Conservation (phyloP, 2,888 invertebrate species). For the Dicroscelio sp. region DNA sequence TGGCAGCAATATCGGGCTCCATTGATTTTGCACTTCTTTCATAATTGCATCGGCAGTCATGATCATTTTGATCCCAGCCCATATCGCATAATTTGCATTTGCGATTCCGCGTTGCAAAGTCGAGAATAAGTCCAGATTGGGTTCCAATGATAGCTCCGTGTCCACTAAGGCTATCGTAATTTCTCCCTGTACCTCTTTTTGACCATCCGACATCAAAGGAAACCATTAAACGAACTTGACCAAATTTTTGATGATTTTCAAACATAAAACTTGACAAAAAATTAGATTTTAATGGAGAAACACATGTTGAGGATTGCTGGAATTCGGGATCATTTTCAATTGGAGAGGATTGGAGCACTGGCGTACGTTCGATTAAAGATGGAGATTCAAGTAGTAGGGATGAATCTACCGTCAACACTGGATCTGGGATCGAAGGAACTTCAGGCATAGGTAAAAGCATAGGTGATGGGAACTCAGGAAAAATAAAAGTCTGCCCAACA, state of each 20-base stretch:
- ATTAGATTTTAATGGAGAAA: neutral
- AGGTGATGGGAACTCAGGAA: neutral
- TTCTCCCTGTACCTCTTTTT: conserved; percentile 30
- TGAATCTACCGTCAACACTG: too few species aligned
- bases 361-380: neutral
- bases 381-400: neutral
- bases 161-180: conserved; percentile 41
- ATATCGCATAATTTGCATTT: conserved; percentile 36
- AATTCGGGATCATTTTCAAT: neutral
- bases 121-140: conserved; percentile 18
- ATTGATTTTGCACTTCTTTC: conserved; percentile 31
- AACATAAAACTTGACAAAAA: neutral
- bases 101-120: conserved; percentile 27
- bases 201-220: conserved; percentile 42
- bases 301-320: neutral
- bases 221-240: conserved; percentile 34
- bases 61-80: neutral
- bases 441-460: too few species aligned
- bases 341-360: neutral
- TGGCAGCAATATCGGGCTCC: conserved; percentile 8
- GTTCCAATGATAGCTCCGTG: conserved; percentile 43
- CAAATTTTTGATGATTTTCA: conserved; percentile 5
- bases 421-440: too few species aligned
- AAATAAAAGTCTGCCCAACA: neutral
- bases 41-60: conserved; percentile 24